phyloP scores from a whole-genome alignment of 2,113 vertebrate genomes.

The Heterocephalus glaber region DNA sequence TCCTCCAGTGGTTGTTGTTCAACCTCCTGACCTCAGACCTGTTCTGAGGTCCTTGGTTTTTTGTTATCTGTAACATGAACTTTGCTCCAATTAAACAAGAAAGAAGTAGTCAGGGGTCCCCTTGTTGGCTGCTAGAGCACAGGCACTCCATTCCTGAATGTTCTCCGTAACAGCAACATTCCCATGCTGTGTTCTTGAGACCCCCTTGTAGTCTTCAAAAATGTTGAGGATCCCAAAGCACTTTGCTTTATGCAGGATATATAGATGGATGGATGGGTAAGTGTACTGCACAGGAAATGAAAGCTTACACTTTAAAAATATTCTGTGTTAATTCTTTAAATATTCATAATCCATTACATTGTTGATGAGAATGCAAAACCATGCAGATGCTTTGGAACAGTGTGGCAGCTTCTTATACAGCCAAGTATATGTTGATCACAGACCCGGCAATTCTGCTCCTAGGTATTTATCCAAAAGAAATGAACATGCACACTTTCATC shows the following conservation, averaged over 20 bases:
- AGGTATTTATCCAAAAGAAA: neutral
- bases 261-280: too few relatives aligned
- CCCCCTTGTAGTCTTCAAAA: neutral
- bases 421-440: accelerated
- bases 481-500: too few relatives aligned
- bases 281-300: neutral
- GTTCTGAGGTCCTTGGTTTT: neutral
- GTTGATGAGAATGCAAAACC: too few relatives aligned
- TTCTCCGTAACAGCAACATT: neutral
- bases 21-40: neutral
- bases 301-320: neutral
- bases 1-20: neutral
- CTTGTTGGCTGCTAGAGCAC: neutral
- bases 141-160: neutral
- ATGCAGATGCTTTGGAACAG: too few relatives aligned
- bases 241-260: neutral
- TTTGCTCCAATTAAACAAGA: too few relatives aligned
- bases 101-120: accelerated
- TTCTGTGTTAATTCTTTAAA: neutral
- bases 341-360: neutral
- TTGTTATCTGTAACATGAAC: neutral
- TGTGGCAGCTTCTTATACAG: accelerated
- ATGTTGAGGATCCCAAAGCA: neutral
- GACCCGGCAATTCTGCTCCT: neutral
- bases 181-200: neutral